Base-by-base conservation (phyloP, 2,888 invertebrate species). In the Nymphalis c-album region DNA sequence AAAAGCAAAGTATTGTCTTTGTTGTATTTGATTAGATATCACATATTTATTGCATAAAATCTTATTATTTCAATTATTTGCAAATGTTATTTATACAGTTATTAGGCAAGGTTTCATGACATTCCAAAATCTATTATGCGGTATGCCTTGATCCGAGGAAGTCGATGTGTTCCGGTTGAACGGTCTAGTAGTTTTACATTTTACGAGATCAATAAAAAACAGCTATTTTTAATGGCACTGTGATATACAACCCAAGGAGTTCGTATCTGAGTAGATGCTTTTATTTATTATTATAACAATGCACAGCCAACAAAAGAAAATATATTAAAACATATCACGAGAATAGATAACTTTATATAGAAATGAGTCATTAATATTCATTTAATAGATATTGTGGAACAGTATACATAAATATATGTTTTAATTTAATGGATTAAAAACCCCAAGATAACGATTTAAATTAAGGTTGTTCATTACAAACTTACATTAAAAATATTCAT, bases 201-300 rank as follows among this genome's bases (percentile, higher is more conserved):
- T 75, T 71, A 69, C 70, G 71, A 69, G 64, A 71, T 55, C 73
- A 60, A 68, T 70, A 74, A 72, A 72, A 69, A 71, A 51, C 65
- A 63, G 60, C 63, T 70, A 68, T 70, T 71, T 72, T 71, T 69
- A 73, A 73, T 68, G 70, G 70, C 57, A 71, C 64, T 60, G 67
- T 63, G 64, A 64, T 68, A 60, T 68, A 64, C 64, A 60, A 60
- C n/a, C 45, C 47, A 46, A 48, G 57, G 55, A 20, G 13, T 60
- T 20, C 20, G 60, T 65, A 22, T 48, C 40, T 48, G 55, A 45
- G 48, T 61, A 20, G 35, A n/a, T 18, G n/a, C 13, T 18, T 55
- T 55, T 16, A 50, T 31, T 7, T 31, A 31, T 13, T 55, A 5
- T 31, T 55, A n/a, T 7, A 17, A 16, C 17, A 55, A 31, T 2